Evolutionary conservation across 1,140 invertebrate genomes (phyloP).

Genomic region (Caerostris extrusa): DNA sequence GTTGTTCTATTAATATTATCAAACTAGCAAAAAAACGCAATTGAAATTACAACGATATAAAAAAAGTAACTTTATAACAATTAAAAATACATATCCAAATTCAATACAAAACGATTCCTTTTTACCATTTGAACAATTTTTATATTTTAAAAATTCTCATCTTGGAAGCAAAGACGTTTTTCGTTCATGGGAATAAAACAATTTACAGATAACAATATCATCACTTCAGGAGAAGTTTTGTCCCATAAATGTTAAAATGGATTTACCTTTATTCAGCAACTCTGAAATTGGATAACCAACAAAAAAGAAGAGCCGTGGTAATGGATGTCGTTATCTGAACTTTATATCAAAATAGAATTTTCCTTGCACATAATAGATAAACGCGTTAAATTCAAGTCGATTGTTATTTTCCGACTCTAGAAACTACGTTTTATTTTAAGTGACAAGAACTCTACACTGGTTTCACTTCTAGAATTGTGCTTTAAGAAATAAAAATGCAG

Average conservation of each 20-base stretch:
- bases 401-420: neutral
- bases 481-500: too few species aligned
- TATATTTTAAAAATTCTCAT: neutral
- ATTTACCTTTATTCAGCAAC: neutral
- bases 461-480: too few species aligned
- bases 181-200: neutral
- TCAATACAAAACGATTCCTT: neutral
- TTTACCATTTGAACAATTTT: neutral
- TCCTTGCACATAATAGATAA: neutral
- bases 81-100: neutral
- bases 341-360: conserved; percentile 4
- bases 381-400: neutral
- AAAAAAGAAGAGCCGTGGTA: too few species aligned
- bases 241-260: neutral
- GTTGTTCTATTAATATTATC: too few species aligned
- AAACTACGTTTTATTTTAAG: conserved; percentile 16
- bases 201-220: neutral
- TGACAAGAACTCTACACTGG: neutral
- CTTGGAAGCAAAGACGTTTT: neutral
- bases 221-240: neutral
- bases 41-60: too few species aligned
- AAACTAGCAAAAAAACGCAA: too few species aligned
- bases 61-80: too few species aligned
- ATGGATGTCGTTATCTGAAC: neutral
- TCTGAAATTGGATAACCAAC: neutral